phyloP scores from a whole-genome alignment of 1,140 invertebrate species.

The Lepidurus apus region DNA sequence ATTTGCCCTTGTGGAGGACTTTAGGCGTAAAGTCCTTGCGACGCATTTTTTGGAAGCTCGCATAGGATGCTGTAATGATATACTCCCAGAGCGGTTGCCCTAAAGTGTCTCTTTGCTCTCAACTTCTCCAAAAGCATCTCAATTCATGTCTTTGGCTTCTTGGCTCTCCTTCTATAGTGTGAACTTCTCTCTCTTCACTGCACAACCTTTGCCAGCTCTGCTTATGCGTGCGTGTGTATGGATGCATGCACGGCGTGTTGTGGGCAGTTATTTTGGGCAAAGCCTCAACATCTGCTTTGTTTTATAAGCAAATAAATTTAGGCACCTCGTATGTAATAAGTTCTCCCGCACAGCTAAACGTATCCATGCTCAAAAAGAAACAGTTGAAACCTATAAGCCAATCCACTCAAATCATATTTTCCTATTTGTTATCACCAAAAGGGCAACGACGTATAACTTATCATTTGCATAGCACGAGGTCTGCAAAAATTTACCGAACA shows the following conservation, averaged over 20 bases:
- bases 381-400: not conserved
- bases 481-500: no score
- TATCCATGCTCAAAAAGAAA: not conserved
- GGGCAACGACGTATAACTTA: no score
- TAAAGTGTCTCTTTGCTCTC: constrained; percentile 9
- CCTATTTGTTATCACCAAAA: no score
- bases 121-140: not conserved
- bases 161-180: not conserved
- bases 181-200: not conserved
- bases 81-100: not conserved
- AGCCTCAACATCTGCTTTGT: constrained; percentile 3
- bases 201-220: not conserved
- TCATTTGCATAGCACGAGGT: no score
- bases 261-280: constrained; percentile 10
- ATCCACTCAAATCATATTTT: no score
- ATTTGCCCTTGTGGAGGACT: not conserved
- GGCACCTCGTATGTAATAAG: not conserved
- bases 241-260: not conserved
- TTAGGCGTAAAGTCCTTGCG: not conserved
- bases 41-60: not conserved
- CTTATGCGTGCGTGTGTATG: not conserved
- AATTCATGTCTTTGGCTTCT: not conserved
- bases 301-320: constrained; percentile 20
- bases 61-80: not conserved
- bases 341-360: not conserved